These are phyloP conservation scores for Labeo catla DNA, from an alignment of 2,113 vertebrate genomes.

Conservation along the genomic window DNA sequence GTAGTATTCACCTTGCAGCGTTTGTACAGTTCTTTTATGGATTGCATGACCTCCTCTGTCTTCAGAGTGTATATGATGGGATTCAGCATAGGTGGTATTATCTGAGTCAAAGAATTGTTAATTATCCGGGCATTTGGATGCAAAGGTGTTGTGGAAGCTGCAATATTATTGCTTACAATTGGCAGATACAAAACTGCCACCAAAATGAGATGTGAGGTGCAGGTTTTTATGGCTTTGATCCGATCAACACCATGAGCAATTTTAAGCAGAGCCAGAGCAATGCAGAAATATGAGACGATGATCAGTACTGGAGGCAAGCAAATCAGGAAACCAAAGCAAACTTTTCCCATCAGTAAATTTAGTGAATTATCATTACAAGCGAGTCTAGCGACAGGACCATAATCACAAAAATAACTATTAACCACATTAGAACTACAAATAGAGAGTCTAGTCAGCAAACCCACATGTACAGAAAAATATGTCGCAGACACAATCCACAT, in stretches of 20 bases:
- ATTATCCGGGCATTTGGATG: conserved; percentile 14
- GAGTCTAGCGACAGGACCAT: conserved; percentile 57
- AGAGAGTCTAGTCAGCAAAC: conserved; percentile 60
- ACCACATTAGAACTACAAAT: conserved; percentile 68
- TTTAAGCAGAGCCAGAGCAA: not conserved
- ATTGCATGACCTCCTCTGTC: not conserved
- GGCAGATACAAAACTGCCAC: conserved; percentile 54
- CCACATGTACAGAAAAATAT: not conserved
- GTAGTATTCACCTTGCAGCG: not conserved
- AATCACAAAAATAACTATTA: conserved; percentile 68
- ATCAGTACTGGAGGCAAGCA: conserved; percentile 14
- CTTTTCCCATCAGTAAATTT: not conserved
- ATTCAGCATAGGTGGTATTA: not conserved
- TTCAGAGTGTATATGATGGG: conserved; percentile 12
- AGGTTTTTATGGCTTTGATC: conserved; percentile 51
- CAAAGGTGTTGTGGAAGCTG: not conserved
- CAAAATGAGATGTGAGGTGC: conserved; percentile 47
- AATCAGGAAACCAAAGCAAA: not conserved
- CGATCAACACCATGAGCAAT: conserved; percentile 30
- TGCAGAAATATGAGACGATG: conserved; percentile 34
- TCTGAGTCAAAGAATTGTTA: not conserved
- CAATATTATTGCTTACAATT: not conserved
- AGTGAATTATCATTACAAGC: conserved; percentile 62
- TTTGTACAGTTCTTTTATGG: not conserved
- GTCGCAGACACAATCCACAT: conserved; percentile 11